phyloP scores from a whole-genome alignment of 2,797 vertebrate species.

The Cossypha polioptera region DNA sequence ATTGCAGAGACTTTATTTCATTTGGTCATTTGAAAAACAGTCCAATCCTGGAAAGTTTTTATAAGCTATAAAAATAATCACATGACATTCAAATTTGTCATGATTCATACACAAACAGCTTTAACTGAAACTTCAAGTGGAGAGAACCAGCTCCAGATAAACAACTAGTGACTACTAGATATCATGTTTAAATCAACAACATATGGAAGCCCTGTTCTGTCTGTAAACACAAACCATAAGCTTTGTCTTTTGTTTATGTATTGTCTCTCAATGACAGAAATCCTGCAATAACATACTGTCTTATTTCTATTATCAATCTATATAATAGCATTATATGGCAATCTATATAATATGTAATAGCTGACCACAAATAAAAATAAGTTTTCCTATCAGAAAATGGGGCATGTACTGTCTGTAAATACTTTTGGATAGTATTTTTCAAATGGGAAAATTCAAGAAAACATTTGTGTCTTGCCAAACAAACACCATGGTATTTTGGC shows the following conservation, averaged over 20 bases:
- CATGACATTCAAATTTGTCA: background rate
- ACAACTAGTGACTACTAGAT: background rate
- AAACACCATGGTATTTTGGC: rapidly evolving
- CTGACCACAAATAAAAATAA: background rate
- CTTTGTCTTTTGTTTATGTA: background rate
- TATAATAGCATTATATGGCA: background rate
- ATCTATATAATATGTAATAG: background rate
- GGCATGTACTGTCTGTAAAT: background rate
- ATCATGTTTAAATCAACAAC: background rate
- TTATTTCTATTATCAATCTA: background rate
- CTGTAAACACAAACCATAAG: background rate
- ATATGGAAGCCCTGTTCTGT: background rate
- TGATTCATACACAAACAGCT: background rate
- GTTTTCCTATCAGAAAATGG: background rate
- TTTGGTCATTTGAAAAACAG: background rate
- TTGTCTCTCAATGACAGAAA: background rate
- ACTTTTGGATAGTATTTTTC: background rate
- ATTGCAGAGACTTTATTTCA: background rate
- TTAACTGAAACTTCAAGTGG: background rate
- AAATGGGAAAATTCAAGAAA: background rate
- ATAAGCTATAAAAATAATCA: background rate
- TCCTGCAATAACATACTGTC: background rate
- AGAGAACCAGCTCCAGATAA: background rate
- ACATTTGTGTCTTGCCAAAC: background rate
- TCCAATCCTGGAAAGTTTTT: background rate